Base-by-base conservation (phyloP, 2,888 invertebrate genomes). In the Platycheirus rosarum region DNA sequence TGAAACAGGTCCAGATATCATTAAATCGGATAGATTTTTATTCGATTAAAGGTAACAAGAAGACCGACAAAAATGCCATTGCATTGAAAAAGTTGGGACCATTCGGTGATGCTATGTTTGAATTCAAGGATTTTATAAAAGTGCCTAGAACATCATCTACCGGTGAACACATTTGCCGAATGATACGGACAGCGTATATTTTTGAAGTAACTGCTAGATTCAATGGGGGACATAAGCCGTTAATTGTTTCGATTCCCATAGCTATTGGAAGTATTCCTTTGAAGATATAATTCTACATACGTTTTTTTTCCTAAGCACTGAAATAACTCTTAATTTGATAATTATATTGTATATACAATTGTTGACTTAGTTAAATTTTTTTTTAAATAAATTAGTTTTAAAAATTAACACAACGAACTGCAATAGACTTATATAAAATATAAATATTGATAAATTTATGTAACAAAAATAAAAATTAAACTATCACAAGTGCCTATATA, bases 1-100 rank as follows among this genome's bases (percentile, higher is more conserved):
- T 35, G 2, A 26, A 6, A 26, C 26, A 26, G 6, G 26, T 2
- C 8, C 9, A 9, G 9, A 2, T 35, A 35, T 2, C 2, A 46
- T 93, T 93, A 2, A 91, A 91, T 71, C 89, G 92, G 14, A 89
- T 29, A 90, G 89, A 2, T 84, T 85, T 11, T 70, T 87, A 44
- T 85, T 86, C n/a, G n/a, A n/a, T n/a, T n/a, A n/a, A n/a, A n/a
- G n/a, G n/a, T n/a, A n/a, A n/a, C n/a, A n/a, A 86, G 26, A 85
- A 86, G 7, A 86, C 86, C 11, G 89, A 90, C 84, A 88, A 87
- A 78, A 87, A 89, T 7, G 84, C 87, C 57, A 69, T 90, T 60
- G 86, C 86, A 3, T 87, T 87, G 70, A 87, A 87, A n/a, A 86
- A 86, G 13, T 86, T 87, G 11, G 87, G 87, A 0, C 84, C 86